Conservation (phyloP, 2,797 vertebrate species). For the Todus mexicanus region DNA sequence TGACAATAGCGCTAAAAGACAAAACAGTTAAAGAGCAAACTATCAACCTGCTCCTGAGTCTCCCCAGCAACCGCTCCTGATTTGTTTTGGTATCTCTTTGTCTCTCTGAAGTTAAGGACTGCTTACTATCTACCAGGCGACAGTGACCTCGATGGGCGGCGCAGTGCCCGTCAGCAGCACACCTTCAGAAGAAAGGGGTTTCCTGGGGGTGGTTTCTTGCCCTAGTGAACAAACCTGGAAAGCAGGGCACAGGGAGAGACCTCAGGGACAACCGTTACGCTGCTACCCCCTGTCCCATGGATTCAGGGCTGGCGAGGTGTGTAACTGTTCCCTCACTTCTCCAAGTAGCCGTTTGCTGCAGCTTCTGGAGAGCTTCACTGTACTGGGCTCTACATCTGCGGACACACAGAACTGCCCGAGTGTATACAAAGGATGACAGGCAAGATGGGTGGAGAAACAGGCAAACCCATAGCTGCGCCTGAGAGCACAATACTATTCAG, state of each 20-base stretch:
- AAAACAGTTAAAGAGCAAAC: background rate
- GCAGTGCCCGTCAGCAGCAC: background rate
- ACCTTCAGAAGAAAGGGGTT: background rate
- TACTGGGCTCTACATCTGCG: background rate
- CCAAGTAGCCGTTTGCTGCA: background rate
- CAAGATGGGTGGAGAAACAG: background rate
- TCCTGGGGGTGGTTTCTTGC: background rate
- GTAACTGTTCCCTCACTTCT: background rate
- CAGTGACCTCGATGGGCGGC: background rate
- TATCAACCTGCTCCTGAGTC: background rate
- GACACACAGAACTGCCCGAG: background rate
- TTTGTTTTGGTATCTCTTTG: background rate
- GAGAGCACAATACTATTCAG: background rate
- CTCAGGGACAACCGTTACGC: background rate
- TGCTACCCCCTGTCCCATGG: background rate
- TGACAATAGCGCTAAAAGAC: background rate
- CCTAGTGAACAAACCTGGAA: background rate
- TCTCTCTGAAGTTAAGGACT: background rate
- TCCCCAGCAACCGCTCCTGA: background rate
- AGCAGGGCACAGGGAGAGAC: background rate
- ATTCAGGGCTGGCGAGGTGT: background rate
- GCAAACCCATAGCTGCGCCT: background rate
- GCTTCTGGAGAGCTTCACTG: background rate
- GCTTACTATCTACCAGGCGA: background rate
- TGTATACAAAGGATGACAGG: background rate